phyloP scores from a whole-genome alignment of 2,888 invertebrate species.

The Pseudanteris insignis region DNA sequence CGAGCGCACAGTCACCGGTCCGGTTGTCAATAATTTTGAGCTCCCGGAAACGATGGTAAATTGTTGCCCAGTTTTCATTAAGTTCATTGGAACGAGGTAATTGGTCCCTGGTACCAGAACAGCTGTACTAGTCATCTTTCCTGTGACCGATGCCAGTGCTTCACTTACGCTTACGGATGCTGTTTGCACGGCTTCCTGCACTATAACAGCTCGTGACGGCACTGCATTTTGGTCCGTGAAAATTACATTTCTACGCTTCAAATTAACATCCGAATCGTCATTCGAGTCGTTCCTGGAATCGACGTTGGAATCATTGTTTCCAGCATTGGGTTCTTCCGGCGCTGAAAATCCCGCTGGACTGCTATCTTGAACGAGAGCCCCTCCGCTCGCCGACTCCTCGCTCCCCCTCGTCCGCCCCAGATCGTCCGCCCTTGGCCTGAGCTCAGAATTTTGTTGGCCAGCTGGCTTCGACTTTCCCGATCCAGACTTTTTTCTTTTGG shows the following conservation, averaged over 20 bases:
- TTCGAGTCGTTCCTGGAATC: conserved; percentile 59
- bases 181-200: conserved; percentile 61
- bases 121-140: conserved; percentile 72
- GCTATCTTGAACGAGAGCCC: conserved; percentile 63
- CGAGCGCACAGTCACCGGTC: conserved; percentile 56
- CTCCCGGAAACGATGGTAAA: conserved; percentile 79
- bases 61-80: conserved; percentile 75
- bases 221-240: conserved; percentile 60
- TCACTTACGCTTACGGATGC: conserved; percentile 69
- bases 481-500: conserved; percentile 76
- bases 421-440: conserved; percentile 75
- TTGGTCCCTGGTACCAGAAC: conserved; percentile 76
- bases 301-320: conserved; percentile 49
- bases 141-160: conserved; percentile 72
- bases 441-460: conserved; percentile 66
- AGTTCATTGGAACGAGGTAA: conserved; percentile 74
- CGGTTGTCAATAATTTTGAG: conserved; percentile 69
- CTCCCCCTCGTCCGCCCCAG: conserved; percentile 77
- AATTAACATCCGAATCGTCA: conserved; percentile 58
- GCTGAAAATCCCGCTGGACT: conserved; percentile 63
- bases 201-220: conserved; percentile 61
- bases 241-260: conserved; percentile 60
- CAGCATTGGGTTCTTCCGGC: conserved; percentile 56
- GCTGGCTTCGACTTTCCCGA: conserved; percentile 71
- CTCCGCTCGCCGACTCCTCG: conserved; percentile 80